Conservation (phyloP, 2,888 invertebrate species). For the Dolomedes plantarius region DNA sequence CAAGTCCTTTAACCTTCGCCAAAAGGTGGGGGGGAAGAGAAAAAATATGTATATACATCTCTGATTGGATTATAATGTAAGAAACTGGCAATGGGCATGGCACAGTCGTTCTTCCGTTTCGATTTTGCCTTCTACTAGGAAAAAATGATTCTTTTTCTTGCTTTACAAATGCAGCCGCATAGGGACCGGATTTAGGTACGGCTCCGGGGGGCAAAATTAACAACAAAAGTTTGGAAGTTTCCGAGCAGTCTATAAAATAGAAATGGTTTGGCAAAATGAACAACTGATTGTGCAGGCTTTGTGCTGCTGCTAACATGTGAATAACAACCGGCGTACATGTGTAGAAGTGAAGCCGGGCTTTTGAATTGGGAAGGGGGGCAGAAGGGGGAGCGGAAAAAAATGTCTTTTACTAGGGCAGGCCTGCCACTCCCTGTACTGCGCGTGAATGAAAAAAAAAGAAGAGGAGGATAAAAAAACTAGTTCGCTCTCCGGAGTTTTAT, state of each 20-base stretch:
- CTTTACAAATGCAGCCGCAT: constrained; percentile 50
- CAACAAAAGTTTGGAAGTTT: constrained; percentile 18
- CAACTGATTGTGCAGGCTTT: constrained; percentile 63
- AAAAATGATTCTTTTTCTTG: constrained; percentile 48
- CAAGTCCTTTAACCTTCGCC: constrained; percentile 50
- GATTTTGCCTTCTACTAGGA: constrained; percentile 17
- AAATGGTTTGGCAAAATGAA: constrained; percentile 64
- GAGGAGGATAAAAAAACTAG: neutral
- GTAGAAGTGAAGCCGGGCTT: constrained; percentile 54
- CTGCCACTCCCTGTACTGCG: constrained; percentile 53
- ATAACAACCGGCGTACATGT: constrained; percentile 64
- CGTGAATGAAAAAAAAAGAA: constrained; percentile 24
- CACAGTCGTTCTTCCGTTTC: constrained; percentile 45
- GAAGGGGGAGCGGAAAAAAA: constrained; percentile 20
- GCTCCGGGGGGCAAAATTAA: constrained; percentile 31
- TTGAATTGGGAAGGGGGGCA: constrained; percentile 24
- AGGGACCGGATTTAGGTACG: constrained; percentile 65
- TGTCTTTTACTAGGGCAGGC: constrained; percentile 59
- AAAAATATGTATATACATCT: constrained; percentile 31
- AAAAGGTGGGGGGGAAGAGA: neutral
- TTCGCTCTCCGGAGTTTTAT: neutral
- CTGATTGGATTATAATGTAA: constrained; percentile 68
- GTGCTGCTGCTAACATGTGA: constrained; percentile 64
- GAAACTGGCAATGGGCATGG: constrained; percentile 33
- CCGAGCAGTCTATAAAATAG: constrained; percentile 54